These are phyloP conservation scores for Apodemus sylvaticus DNA, from an alignment of 2,113 vertebrate species.

Conservation along the genomic window DNA sequence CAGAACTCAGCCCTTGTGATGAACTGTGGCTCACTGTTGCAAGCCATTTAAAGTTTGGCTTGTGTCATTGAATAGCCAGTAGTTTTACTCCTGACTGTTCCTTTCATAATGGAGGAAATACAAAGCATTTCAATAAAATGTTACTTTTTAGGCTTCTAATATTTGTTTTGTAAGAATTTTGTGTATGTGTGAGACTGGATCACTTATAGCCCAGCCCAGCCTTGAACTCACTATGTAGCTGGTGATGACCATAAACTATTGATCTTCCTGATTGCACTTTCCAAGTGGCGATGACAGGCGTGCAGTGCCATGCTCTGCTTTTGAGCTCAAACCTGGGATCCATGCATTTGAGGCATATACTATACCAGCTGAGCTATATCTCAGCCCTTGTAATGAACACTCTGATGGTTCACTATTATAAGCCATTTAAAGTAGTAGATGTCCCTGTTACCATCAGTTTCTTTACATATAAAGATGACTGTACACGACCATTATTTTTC, in stretches of 20 bases:
- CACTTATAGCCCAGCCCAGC: neutral
- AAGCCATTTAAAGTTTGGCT: neutral
- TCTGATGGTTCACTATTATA: conserved; percentile 29
- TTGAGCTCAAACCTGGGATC: neutral
- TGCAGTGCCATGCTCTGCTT: neutral
- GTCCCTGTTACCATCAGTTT: neutral
- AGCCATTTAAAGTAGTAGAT: conserved; percentile 19
- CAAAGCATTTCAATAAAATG: conserved; percentile 37
- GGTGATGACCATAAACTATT: neutral
- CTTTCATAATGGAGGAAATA: conserved; percentile 44
- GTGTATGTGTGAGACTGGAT: neutral
- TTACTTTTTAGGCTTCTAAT: conserved; percentile 46
- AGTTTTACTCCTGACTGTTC: conserved; percentile 12
- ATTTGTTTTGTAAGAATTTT: conserved; percentile 19
- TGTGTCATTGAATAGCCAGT: conserved; percentile 22
- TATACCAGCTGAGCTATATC: neutral
- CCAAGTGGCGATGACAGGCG: neutral
- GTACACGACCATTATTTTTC: neutral
- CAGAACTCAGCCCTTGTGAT: neutral
- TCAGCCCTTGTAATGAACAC: neutral
- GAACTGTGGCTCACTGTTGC: too few relatives aligned
- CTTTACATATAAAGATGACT: conserved; percentile 29
- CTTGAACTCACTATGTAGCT: neutral
- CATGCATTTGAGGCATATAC: neutral
- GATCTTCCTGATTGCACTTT: neutral